Evolutionary conservation across 1,140 invertebrate species (phyloP).

Genomic region (Ceratosolen solmsi): DNA sequence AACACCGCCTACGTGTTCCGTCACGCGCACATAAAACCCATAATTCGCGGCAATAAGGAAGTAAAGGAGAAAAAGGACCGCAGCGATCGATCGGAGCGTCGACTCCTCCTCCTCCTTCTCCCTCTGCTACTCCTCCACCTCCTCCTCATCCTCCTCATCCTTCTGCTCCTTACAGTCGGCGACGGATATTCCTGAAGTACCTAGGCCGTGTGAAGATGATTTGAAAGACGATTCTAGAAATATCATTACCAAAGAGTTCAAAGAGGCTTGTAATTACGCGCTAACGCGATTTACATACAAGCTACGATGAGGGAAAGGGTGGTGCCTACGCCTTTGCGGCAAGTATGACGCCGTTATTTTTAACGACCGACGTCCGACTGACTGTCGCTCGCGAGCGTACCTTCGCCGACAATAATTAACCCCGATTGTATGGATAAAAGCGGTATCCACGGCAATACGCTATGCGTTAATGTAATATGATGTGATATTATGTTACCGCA

Average conservation of each 20-base stretch:
- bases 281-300: conserved; percentile 42
- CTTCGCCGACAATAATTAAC: neutral
- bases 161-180: neutral
- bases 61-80: neutral
- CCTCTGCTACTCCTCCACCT: neutral
- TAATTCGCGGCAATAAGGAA: neutral
- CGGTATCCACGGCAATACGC: neutral
- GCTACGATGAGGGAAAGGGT: neutral
- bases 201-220: conserved; percentile 35
- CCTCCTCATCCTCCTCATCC: neutral
- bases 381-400: neutral
- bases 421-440: neutral
- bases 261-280: conserved; percentile 40
- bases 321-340: neutral
- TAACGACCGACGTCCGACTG: neutral
- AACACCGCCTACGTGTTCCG: conserved; percentile 1
- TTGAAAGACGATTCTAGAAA: conserved; percentile 20
- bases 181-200: no score
- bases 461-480: neutral
- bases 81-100: conserved; percentile 11
- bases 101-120: neutral
- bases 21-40: neutral
- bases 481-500: neutral
- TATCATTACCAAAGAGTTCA: conserved; percentile 1
- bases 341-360: neutral